Conservation (phyloP, 2,797 vertebrate genomes). For the Taenioides sp. region DNA sequence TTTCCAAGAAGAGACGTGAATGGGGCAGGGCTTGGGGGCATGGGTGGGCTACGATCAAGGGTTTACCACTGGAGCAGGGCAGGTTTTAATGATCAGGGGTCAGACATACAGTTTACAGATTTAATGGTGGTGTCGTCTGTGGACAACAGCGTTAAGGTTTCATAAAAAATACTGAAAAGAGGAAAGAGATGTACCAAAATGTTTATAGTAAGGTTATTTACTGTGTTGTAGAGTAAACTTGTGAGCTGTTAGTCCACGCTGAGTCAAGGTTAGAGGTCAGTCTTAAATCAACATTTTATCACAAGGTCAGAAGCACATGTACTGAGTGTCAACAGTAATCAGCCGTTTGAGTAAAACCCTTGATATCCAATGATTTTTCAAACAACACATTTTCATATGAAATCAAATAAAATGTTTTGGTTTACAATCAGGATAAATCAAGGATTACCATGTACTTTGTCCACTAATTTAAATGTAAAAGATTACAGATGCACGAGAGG, state of each 20-base stretch:
- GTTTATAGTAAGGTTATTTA: conserved; percentile 41
- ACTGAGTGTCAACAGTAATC: conserved; percentile 41
- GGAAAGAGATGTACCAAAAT: conserved; percentile 61
- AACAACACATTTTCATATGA: conserved; percentile 51
- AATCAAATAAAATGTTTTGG: background rate
- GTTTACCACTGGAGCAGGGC: conserved; percentile 56
- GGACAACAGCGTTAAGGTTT: conserved; percentile 46
- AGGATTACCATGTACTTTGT: conserved; percentile 58
- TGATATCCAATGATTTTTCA: conserved; percentile 37
- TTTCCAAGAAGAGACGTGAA: conserved; percentile 61
- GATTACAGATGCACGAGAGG: conserved; percentile 63
- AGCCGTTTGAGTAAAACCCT: conserved; percentile 44
- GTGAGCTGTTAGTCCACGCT: conserved; percentile 24
- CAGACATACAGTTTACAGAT: conserved; percentile 68
- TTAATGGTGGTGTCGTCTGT: conserved; percentile 66
- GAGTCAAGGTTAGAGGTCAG: conserved; percentile 35
- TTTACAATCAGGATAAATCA: background rate
- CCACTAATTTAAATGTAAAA: conserved; percentile 55
- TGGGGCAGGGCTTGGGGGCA: conserved; percentile 45
- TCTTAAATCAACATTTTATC: conserved; percentile 37
- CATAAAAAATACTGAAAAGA: conserved; percentile 55
- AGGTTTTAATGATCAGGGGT: conserved; percentile 68
- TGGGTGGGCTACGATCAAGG: conserved; percentile 39
- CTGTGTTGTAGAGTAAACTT: conserved; percentile 10
- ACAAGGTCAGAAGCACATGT: conserved; percentile 46